A percentile compares a stretch with the other conserved stretches of the same genome.
Evolutionary conservation across 2,797 vertebrate species (phyloP).

Genomic region (Salarias fasciatus): DNA sequence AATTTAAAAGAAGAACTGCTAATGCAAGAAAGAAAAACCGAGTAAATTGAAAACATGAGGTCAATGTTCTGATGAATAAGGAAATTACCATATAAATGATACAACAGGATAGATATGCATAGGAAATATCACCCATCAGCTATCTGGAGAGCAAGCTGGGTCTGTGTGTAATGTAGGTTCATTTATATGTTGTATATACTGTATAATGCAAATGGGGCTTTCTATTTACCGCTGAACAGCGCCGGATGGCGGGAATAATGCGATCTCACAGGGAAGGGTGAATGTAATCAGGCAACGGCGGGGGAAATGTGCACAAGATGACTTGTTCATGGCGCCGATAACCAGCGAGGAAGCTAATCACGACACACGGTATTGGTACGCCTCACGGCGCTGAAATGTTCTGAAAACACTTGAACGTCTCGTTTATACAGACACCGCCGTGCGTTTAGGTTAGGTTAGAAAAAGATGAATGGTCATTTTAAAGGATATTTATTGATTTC

Average conservation of each 20-base stretch:
- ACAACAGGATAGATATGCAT: constrained; percentile 6
- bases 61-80: constrained; percentile 4
- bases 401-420: neutral
- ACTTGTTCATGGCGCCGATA: neutral
- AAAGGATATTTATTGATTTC: no score
- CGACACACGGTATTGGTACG: neutral
- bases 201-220: constrained; percentile 3
- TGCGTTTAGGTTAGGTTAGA: no score
- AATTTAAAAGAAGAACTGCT: constrained; percentile 1
- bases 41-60: neutral
- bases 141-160: neutral
- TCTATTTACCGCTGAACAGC: constrained; percentile 1
- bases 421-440: neutral
- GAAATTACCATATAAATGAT: constrained; percentile 28
- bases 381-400: constrained; percentile 3
- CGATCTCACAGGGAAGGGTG: constrained; percentile 6
- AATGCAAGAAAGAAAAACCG: neutral
- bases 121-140: neutral
- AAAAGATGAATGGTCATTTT: no score
- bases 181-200: constrained; percentile 15
- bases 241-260: neutral
- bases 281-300: neutral
- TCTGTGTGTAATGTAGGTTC: neutral
- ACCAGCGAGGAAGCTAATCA: neutral
- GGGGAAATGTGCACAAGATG: neutral